Evolutionary conservation across 2,888 invertebrate genomes (phyloP).

Genomic region (Hypomecis punctinalis): DNA sequence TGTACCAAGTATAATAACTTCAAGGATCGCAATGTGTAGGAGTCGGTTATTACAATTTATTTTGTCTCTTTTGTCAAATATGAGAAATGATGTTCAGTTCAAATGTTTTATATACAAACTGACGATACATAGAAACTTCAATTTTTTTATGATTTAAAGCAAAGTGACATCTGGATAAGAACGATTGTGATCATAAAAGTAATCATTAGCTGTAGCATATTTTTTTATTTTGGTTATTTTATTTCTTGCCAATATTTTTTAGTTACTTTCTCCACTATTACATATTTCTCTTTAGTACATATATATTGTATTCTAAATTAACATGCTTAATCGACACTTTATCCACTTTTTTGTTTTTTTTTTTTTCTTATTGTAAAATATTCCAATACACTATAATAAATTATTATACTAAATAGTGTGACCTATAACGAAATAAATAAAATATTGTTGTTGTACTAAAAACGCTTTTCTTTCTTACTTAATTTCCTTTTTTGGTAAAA

Average conservation of each 20-base stretch:
- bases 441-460: conserved; percentile 42
- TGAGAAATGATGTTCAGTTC: too few relatives aligned
- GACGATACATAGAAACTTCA: conserved; percentile 21
- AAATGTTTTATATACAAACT: too few relatives aligned
- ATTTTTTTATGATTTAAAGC: conserved; percentile 20
- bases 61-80: too few relatives aligned
- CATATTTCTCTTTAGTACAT: neutral
- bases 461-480: conserved; percentile 24
- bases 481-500: neutral
- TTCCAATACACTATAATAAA: conserved; percentile 18
- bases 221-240: conserved; percentile 6
- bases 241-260: conserved; percentile 24
- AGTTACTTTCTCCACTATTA: conserved; percentile 25
- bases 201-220: conserved; percentile 13
- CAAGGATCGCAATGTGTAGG: too few relatives aligned
- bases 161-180: conserved; percentile 29
- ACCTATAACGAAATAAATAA: conserved; percentile 34
- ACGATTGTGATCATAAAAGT: conserved; percentile 21
- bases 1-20: too few relatives aligned
- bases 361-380: conserved; percentile 25
- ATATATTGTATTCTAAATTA: conserved; percentile 17
- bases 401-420: conserved; percentile 38
- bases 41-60: too few relatives aligned
- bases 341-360: conserved; percentile 10
- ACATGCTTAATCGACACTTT: conserved; percentile 7